phyloP scores from a whole-genome alignment of 2,113 vertebrate genomes.

The Dipodomys merriami region DNA sequence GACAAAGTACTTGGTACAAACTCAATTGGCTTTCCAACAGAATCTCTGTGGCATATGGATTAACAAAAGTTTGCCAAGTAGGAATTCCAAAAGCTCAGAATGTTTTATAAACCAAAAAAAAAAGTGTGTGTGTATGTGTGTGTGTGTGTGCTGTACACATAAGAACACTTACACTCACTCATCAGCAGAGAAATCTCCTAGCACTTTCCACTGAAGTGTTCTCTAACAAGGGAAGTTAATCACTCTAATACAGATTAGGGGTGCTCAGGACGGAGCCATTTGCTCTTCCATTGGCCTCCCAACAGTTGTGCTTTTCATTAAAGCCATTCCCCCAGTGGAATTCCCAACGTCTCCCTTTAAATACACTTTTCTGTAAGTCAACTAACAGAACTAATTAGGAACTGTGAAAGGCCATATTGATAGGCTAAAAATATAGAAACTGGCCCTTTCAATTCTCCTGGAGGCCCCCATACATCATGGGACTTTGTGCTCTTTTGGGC shows the following conservation, averaged over 20 bases:
- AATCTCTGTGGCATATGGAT: constrained; percentile 38
- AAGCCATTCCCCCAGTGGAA: constrained; percentile 73
- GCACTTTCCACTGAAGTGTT: constrained; percentile 44
- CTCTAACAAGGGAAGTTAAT: constrained; percentile 80
- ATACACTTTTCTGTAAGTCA: constrained; percentile 82
- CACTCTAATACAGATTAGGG: constrained; percentile 80
- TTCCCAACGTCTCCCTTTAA: constrained; percentile 81
- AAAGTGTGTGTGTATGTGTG: neutral
- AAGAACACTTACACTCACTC: neutral
- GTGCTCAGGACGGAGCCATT: constrained; percentile 71
- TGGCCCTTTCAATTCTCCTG: constrained; percentile 82
- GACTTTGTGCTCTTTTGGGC: constrained; percentile 65
- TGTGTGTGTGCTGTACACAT: no score
- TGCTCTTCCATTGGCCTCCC: constrained; percentile 76
- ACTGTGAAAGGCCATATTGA: constrained; percentile 86
- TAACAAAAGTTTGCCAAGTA: neutral
- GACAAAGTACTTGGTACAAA: constrained; percentile 43
- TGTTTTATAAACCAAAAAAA: constrained; percentile 5
- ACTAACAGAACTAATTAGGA: constrained; percentile 86
- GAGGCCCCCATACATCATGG: constrained; percentile 81
- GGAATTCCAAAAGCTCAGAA: constrained; percentile 13
- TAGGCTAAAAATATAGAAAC: constrained; percentile 82
- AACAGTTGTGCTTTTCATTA: constrained; percentile 82
- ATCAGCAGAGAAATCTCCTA: neutral
- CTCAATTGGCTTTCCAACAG: neutral